Evolutionary conservation across 1,140 invertebrate species (phyloP).

Genomic region (Leptinotarsa undecemlineata): DNA sequence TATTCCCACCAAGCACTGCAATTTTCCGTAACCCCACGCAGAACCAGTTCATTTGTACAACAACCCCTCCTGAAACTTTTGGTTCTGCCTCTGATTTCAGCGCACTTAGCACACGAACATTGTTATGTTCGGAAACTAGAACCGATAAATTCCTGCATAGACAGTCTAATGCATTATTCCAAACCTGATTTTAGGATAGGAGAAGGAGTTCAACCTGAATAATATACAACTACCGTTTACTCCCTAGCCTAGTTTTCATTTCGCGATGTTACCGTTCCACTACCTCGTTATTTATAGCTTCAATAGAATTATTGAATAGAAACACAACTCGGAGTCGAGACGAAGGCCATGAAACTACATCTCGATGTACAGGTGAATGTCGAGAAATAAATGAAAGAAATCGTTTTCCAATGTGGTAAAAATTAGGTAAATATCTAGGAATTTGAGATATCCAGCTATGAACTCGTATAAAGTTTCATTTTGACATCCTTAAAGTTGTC

Average conservation of each 20-base stretch:
- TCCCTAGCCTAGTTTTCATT: conserved; percentile 23
- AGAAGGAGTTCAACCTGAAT: conserved; percentile 8
- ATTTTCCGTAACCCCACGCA: too few species aligned
- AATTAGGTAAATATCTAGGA: too few species aligned
- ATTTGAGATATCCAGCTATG: too few species aligned
- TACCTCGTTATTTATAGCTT: conserved; percentile 2
- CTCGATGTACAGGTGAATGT: too few species aligned
- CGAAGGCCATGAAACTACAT: neutral
- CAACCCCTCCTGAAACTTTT: too few species aligned
- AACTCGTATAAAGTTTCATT: too few species aligned
- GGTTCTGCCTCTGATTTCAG: too few species aligned
- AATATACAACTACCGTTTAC: conserved; percentile 22
- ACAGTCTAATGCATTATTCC: conserved; percentile 24
- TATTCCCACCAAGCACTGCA: too few species aligned
- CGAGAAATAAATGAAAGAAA: too few species aligned
- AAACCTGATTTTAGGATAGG: neutral
- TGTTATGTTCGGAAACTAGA: conserved; percentile 3
- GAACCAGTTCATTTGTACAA: too few species aligned
- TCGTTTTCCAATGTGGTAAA: too few species aligned
- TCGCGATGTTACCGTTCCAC: conserved; percentile 8
- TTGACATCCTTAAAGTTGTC: too few species aligned
- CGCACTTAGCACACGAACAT: conserved; percentile 4
- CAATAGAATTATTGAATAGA: conserved; percentile 5
- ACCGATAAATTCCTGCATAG: conserved; percentile 13
- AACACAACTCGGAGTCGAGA: neutral